phyloP scores from a whole-genome alignment of 2,797 vertebrate species.

The Macroramphosus scolopax region DNA sequence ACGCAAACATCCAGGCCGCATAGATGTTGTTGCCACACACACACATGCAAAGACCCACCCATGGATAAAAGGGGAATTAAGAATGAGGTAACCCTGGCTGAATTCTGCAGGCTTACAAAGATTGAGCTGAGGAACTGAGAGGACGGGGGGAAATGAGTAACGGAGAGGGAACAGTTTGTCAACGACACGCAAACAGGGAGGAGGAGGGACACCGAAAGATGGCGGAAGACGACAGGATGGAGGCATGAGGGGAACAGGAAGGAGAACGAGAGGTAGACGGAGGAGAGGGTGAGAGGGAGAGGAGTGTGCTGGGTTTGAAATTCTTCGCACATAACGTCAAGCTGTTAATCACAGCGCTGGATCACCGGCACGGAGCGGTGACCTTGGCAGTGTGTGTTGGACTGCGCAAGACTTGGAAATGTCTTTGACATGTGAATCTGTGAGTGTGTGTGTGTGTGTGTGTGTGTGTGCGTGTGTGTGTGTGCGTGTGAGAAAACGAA shows the following conservation, averaged over 20 bases:
- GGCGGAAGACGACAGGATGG: constrained; percentile 3
- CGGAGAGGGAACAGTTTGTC: constrained; percentile 29
- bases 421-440: too few relatives aligned
- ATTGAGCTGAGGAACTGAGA: constrained; percentile 35
- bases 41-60: constrained; percentile 29
- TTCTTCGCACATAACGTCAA: constrained; percentile 79
- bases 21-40: constrained; percentile 21
- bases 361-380: constrained; percentile 56
- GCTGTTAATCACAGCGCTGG: constrained; percentile 71
- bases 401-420: too few relatives aligned
- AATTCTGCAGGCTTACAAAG: constrained; percentile 46
- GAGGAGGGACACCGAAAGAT: constrained; percentile 6
- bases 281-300: constrained; percentile 14
- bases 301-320: constrained; percentile 58
- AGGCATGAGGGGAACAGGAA: constrained; percentile 1
- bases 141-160: constrained; percentile 52
- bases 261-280: neutral
- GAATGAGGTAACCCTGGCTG: constrained; percentile 65
- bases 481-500: neutral
- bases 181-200: constrained; percentile 1
- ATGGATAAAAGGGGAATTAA: constrained; percentile 51
- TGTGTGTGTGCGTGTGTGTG: constrained; percentile 1
- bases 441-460: constrained; percentile 7
- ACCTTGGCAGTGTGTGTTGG: constrained; percentile 65
- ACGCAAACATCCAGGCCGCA: constrained; percentile 13